Evolutionary conservation across 2,888 invertebrate species (phyloP).

Genomic region (Drosophila barbarae): DNA sequence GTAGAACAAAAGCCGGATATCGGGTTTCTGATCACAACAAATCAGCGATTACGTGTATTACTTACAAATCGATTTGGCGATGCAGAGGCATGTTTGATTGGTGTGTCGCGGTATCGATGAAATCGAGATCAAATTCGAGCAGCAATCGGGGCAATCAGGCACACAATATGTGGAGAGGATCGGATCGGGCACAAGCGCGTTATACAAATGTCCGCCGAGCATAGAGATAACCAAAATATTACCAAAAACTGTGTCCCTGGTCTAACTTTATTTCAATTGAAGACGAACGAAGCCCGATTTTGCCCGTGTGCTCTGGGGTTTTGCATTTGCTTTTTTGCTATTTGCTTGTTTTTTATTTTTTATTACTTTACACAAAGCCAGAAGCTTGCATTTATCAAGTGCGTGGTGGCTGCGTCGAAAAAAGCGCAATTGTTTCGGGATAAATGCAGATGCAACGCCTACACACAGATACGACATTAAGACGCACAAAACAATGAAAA

Average conservation of each 20-base stretch:
- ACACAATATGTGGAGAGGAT: conserved; percentile 44
- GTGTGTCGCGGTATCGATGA: conserved; percentile 19
- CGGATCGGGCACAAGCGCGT: conserved; percentile 72
- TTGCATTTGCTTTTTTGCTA: conserved; percentile 4
- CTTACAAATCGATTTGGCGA: conserved; percentile 70
- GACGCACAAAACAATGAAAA: conserved; percentile 22
- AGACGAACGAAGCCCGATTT: conserved; percentile 64
- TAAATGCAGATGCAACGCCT: conserved; percentile 28
- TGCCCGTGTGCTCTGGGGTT: conserved; percentile 11
- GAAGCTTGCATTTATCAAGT: conserved; percentile 40
- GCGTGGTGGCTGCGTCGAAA: conserved; percentile 62
- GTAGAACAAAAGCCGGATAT: conserved; percentile 18
- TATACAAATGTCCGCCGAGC: conserved; percentile 63
- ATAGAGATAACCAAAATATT: conserved; percentile 55
- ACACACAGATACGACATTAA: conserved; percentile 28
- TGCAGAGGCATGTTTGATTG: conserved; percentile 43
- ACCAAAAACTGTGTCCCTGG: conserved; percentile 52
- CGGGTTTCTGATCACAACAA: conserved; percentile 5
- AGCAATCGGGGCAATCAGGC: conserved; percentile 54
- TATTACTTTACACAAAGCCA: conserved; percentile 26
- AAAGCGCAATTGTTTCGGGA: conserved; percentile 59
- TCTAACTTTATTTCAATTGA: conserved; percentile 69
- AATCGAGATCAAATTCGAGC: conserved; percentile 41
- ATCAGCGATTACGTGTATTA: conserved; percentile 62
- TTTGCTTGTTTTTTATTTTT: background rate